Evolutionary conservation across 2,797 vertebrate genomes (phyloP).

Genomic region (Kryptopterus vitreolus): DNA sequence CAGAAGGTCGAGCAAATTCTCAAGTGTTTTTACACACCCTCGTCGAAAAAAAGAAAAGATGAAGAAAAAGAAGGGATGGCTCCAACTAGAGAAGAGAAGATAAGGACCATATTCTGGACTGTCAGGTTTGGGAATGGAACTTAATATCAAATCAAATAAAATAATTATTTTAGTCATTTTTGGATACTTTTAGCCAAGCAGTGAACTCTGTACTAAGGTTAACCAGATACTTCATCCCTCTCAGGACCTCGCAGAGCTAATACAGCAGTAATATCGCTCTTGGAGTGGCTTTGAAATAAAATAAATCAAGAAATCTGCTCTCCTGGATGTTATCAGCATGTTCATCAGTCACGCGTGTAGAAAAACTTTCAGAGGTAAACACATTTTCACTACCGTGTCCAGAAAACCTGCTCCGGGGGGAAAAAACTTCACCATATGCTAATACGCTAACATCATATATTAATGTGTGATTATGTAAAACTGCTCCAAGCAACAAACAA

Average conservation of each 20-base stretch:
- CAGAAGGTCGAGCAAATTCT: conserved; percentile 58
- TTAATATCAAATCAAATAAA: neutral
- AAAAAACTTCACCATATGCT: neutral
- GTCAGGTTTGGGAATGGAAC: neutral
- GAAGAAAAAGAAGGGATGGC: neutral
- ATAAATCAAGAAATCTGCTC: no score
- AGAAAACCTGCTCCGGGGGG: neutral
- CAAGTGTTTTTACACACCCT: conserved; percentile 24
- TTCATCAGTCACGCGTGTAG: neutral
- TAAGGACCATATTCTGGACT: neutral
- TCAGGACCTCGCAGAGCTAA: no score
- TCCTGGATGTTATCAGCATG: no score
- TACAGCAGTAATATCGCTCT: no score
- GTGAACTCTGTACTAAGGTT: neutral
- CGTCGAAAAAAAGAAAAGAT: neutral
- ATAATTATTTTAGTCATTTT: neutral
- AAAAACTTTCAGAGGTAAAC: neutral
- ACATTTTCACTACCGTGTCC: neutral
- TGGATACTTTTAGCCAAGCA: neutral
- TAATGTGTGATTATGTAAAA: neutral
- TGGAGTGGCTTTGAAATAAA: no score
- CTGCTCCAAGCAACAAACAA: neutral
- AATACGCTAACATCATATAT: neutral
- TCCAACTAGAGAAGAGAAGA: neutral
- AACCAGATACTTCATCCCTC: neutral